phyloP scores from a whole-genome alignment of 2,888 invertebrate species.

The Hirtodrosophila histrioides region DNA sequence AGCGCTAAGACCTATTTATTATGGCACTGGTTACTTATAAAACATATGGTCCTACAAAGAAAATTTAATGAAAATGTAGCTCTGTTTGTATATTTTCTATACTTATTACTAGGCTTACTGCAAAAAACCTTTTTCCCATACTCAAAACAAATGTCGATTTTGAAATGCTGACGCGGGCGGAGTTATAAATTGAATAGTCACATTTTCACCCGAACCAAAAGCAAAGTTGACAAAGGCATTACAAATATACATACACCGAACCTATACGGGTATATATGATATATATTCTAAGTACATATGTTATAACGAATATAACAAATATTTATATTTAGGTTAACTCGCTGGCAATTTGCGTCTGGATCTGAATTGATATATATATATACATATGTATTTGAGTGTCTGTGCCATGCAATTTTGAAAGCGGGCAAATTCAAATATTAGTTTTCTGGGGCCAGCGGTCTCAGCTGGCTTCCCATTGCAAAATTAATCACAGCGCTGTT shows the following conservation, averaged over 20 bases:
- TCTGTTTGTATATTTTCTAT: too few relatives aligned
- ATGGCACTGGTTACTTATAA: too few relatives aligned
- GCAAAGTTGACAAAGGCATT: constrained; percentile 5
- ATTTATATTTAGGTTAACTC: constrained; percentile 9
- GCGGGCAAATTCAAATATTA: constrained; percentile 52
- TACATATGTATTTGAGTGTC: constrained; percentile 1
- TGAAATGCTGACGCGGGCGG: not conserved
- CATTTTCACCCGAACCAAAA: not conserved
- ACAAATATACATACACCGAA: too few relatives aligned
- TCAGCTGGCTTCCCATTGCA: constrained; percentile 51
- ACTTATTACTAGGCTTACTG: too few relatives aligned
- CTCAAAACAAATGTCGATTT: not conserved
- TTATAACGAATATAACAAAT: constrained; percentile 8
- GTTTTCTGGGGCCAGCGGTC: constrained; percentile 32
- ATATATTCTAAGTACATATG: not conserved
- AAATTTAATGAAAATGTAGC: too few relatives aligned
- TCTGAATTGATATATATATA: not conserved
- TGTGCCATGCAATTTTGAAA: constrained; percentile 23
- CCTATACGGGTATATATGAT: too few relatives aligned
- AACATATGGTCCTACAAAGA: too few relatives aligned
- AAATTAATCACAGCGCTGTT: constrained; percentile 67
- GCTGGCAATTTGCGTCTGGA: not conserved
- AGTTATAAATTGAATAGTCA: not conserved
- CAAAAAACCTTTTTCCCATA: too few relatives aligned
- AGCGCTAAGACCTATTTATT: too few relatives aligned